These are phyloP conservation scores for Callipepla squamata DNA, from an alignment of 2,113 vertebrate genomes.

Conservation along the genomic window DNA sequence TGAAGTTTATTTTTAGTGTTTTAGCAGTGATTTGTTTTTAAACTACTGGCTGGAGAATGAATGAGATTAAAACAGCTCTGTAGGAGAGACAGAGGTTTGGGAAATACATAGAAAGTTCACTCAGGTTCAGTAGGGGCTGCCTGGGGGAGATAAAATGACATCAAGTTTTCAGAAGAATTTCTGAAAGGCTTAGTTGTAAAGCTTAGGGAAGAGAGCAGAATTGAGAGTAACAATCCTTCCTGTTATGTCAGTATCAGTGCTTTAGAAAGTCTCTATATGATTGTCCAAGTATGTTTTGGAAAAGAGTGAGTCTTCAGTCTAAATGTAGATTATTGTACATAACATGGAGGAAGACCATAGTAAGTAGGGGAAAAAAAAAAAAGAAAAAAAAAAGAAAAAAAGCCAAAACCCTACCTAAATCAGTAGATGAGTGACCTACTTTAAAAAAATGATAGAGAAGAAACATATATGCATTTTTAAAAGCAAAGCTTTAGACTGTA, in stretches of 20 bases:
- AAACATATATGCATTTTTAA: not conserved
- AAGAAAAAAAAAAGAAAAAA: not conserved
- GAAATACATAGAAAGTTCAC: slow-evolving; percentile 23
- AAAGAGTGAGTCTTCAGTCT: slow-evolving; percentile 28
- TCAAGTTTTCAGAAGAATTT: not conserved
- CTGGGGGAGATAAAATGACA: not conserved
- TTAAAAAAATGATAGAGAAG: slow-evolving; percentile 11
- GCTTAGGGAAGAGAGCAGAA: not conserved
- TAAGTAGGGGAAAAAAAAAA: not conserved
- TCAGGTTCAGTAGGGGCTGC: not conserved
- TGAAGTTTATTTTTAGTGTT: slow-evolving; percentile 82
- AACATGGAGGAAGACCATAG: slow-evolving; percentile 36
- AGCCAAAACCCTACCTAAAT: not conserved
- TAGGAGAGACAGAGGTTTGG: slow-evolving; percentile 18
- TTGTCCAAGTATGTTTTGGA: slow-evolving; percentile 30
- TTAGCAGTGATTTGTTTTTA: slow-evolving; percentile 69
- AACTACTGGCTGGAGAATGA: slow-evolving; percentile 54
- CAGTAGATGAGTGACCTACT: not conserved
- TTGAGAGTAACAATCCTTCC: slow-evolving; percentile 13
- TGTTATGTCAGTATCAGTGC: slow-evolving; percentile 27
- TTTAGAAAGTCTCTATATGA: slow-evolving; percentile 31
- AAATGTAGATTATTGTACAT: slow-evolving; percentile 70
- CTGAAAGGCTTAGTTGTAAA: not conserved
- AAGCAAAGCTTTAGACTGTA: slow-evolving; percentile 32
- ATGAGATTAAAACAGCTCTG: slow-evolving; percentile 55